Base-by-base conservation (phyloP, 2,888 invertebrate genomes). In the Agonum fuliginosum region DNA sequence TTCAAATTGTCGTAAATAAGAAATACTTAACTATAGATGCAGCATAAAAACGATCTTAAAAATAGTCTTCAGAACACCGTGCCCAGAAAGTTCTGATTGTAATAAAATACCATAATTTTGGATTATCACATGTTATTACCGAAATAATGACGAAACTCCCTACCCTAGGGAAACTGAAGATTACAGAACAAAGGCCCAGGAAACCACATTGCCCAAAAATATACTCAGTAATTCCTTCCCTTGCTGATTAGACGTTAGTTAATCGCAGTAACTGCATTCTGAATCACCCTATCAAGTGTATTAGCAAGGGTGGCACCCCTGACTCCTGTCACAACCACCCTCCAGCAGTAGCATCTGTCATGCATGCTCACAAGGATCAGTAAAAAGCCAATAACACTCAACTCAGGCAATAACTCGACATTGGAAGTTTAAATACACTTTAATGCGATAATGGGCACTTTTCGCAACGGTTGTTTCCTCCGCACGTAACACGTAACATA, bases 361-460 rank as follows among this genome's bases (percentile, higher is more conserved):
- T 30, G 58, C 17, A 27, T 6, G 58, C 30, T 62, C 58, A 30
- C 58, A 3, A 30, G 8, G 4, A n/a, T 30, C 8, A 30, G 4
- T 30, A 62, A 62, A 62, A 30, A 62, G 58, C 58, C 58, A 62
- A 62, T 62, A 62, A 62, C 58, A 62, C 58, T 62, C 58, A 10
- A 17, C 17, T 6, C 2, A 12, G 6, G 46, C 46, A 46, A 46
- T 46, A 46, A 34, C 58, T 62, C 30, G 58, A 30, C 34, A 27
- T 22, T 30, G 14, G 17, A 17, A 12, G 46, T 46, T 70, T 14
- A 70, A 58, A 58, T 43, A 41, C 58, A 73, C 48, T 41, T 54
- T 73, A 58, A 73, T 73, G 73, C 37, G 24, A 58, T 73, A 73
- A 73, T 73, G 54, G 58, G 17, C 20, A 41, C 48, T 58, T 73